Evolutionary conservation across 2,888 invertebrate genomes (phyloP).

Genomic region (Agriotes lineatus): DNA sequence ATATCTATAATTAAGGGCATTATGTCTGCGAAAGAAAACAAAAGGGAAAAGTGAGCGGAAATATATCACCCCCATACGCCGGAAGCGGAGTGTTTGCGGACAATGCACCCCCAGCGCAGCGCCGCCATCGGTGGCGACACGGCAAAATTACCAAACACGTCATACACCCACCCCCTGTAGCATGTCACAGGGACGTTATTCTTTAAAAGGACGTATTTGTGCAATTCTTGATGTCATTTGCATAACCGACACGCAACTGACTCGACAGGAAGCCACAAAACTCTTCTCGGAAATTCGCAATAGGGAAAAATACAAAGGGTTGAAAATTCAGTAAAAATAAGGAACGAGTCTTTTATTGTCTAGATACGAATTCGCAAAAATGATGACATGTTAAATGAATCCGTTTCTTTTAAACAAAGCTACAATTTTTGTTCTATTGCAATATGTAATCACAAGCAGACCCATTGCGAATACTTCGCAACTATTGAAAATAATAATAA

Average conservation of each 20-base stretch:
- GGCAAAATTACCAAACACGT: slow-evolving; percentile 33
- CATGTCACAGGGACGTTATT: slow-evolving; percentile 52
- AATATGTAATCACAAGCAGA: too few species aligned
- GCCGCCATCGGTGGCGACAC: slow-evolving; percentile 32
- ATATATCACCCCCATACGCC: slow-evolving; percentile 19
- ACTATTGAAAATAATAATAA: too few species aligned
- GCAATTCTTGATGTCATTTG: slow-evolving; percentile 48
- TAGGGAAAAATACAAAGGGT: not conserved
- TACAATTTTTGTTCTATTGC: too few species aligned
- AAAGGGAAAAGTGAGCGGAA: slow-evolving; percentile 20
- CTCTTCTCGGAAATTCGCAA: slow-evolving; percentile 20
- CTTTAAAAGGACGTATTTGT: slow-evolving; percentile 42
- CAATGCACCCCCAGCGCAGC: slow-evolving; percentile 26
- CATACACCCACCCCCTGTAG: slow-evolving; percentile 34
- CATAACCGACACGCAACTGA: slow-evolving; percentile 57
- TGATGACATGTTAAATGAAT: too few species aligned
- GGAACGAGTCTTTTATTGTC: too few species aligned
- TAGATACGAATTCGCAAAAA: too few species aligned
- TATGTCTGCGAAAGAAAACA: not conserved
- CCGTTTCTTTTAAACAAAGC: too few species aligned
- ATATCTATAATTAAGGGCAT: not conserved
- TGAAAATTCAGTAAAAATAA: too few species aligned
- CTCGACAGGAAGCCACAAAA: slow-evolving; percentile 44
- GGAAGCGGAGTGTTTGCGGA: slow-evolving; percentile 26
- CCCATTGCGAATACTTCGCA: too few species aligned